Percentiles rank a stretch among this genome's conserved stretches.
Conservation (phyloP, 2,113 vertebrate genomes). For the Actinemys pallida region DNA sequence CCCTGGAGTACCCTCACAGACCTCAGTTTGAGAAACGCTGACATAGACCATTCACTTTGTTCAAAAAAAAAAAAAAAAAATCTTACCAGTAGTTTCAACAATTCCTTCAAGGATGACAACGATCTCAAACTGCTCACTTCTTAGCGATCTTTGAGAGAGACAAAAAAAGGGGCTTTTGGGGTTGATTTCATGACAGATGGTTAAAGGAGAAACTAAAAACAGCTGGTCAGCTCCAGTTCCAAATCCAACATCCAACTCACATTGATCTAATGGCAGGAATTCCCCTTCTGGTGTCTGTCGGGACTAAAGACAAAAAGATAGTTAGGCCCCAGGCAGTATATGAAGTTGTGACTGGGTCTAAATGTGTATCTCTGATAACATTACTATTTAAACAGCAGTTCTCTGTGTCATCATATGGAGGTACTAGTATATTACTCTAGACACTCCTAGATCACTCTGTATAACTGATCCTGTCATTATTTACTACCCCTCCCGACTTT, state of each 20-base stretch:
- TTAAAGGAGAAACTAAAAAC: constrained; percentile 91
- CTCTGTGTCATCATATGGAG: not conserved
- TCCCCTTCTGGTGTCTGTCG: constrained; percentile 92
- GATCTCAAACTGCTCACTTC: constrained; percentile 91
- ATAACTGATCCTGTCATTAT: not conserved
- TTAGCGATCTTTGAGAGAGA: constrained; percentile 88
- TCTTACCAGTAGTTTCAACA: constrained; percentile 90
- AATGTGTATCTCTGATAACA: not conserved
- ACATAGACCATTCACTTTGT: not conserved
- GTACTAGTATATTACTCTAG: not conserved
- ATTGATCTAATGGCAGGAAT: constrained; percentile 91
- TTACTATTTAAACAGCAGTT: not conserved
- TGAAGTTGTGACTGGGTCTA: not conserved
- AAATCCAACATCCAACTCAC: constrained; percentile 92
- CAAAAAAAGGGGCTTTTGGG: constrained; percentile 90
- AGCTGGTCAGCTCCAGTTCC: constrained; percentile 92
- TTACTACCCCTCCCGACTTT: not conserved
- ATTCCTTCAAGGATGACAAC: constrained; percentile 93
- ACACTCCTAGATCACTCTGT: not conserved
- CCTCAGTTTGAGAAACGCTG: too few species aligned
- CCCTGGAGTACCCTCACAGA: too few species aligned
- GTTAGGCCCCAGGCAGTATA: not conserved
- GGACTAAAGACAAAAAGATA: constrained; percentile 79
- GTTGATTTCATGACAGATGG: constrained; percentile 93
- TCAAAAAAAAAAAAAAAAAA: not conserved